These are phyloP conservation scores for Tipula confusa DNA, from an alignment of 2,888 invertebrate species.

Conservation along the genomic window DNA sequence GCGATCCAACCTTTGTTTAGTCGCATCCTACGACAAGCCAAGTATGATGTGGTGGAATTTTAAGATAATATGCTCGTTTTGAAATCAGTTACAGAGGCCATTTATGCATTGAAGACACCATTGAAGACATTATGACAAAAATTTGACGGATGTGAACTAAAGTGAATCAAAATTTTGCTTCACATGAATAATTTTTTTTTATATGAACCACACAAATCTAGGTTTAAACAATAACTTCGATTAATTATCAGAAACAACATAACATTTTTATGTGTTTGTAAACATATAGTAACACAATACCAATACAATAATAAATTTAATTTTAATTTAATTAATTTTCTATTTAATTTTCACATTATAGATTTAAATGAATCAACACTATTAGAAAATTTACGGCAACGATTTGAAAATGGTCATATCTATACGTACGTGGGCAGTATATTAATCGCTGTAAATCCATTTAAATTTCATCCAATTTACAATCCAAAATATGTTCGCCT, in stretches of 20 bases:
- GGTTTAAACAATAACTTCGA: not conserved
- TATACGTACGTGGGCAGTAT: slow-evolving; percentile 96
- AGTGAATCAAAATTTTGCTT: no score
- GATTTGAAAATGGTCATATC: slow-evolving; percentile 88
- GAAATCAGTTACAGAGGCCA: no score
- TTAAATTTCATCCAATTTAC: slow-evolving; percentile 94
- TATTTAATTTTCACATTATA: slow-evolving; percentile 32
- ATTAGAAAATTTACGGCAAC: slow-evolving; percentile 80
- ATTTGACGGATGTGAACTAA: no score
- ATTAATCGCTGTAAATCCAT: slow-evolving; percentile 89
- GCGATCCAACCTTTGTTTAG: no score
- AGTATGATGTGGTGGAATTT: no score
- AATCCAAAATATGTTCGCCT: slow-evolving; percentile 95
- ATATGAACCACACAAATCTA: not conserved
- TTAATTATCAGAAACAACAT: not conserved
- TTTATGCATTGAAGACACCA: no score
- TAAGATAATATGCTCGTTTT: no score
- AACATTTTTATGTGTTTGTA: not conserved
- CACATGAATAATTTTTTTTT: no score
- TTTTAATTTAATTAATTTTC: not conserved
- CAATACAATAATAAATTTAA: not conserved
- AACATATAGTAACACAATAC: not conserved
- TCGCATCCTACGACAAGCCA: no score
- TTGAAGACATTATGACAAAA: no score
- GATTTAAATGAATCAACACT: slow-evolving; percentile 92